Evolutionary conservation across 2,888 invertebrate species (phyloP).

Genomic region (Villa cingulata): DNA sequence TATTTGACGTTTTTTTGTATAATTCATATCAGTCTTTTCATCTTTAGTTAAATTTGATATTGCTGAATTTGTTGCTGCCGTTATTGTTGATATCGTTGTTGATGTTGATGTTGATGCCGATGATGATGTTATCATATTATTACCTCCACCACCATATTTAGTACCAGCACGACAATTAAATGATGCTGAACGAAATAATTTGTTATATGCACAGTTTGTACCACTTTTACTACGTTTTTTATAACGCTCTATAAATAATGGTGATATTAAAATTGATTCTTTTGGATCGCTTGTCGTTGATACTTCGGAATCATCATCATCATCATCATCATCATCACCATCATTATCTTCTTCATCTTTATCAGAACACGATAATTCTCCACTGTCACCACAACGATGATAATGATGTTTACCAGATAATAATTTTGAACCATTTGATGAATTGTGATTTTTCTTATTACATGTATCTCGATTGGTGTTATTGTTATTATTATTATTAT

Average conservation of each 20-base stretch:
- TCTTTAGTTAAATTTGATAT: conserved; percentile 45
- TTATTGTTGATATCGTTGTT: not conserved
- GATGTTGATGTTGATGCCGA: conserved; percentile 11
- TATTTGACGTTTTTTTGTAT: conserved; percentile 55
- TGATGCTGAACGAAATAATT: conserved; percentile 34
- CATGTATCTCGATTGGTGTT: no score
- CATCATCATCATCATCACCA: conserved; percentile 10
- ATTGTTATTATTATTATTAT: no score
- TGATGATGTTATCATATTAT: conserved; percentile 31
- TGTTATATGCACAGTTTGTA: conserved; percentile 22
- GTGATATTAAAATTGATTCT: conserved; percentile 29
- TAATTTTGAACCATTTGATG: not conserved
- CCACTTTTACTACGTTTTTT: conserved; percentile 23
- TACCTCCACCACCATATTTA: conserved; percentile 23
- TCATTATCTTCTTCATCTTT: conserved; percentile 16
- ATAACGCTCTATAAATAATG: conserved; percentile 33
- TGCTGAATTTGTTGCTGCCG: conserved; percentile 10
- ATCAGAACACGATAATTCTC: not conserved
- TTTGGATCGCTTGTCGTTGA: conserved; percentile 33
- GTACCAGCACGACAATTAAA: conserved; percentile 36
- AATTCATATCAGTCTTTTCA: conserved; percentile 67
- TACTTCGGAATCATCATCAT: conserved; percentile 26
- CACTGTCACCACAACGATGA: not conserved
- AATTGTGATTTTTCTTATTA: no score
- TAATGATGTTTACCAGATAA: not conserved